Evolutionary conservation across 2,888 invertebrate genomes (phyloP), one percentile per base, ranked within the genome.

Genomic region (Taphrorychus bicolor): DNA sequence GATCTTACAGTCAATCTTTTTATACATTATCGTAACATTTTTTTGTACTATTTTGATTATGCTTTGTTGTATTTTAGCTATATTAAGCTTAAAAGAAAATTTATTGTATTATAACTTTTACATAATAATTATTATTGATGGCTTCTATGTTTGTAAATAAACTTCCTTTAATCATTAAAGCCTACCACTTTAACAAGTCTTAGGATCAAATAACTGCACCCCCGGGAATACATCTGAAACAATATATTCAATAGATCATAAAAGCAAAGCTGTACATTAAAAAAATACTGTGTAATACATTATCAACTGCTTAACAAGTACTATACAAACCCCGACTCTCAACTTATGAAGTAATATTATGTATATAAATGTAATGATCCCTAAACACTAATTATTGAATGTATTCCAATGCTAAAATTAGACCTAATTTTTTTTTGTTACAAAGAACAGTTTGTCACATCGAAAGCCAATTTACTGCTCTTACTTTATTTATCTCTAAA

Each of bases 251-350:
- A 60, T 60, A 52, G 32, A 79, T 77, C 78, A 79, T 76, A 80
- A 82, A 45, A 82, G 82, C 82, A 80, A 81, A 81, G 81, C 81
- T 82, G 80, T 81, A 82, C 81, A 81, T 80, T 81, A 80, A 81
- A 82, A 82, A 82, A 82, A 82, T 82, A 82, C 81, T 81, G 78
- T 81, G 78, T 78, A 77, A 79, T 78, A 78, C 76, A 78, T 77
- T 78, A 78, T 79, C 77, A 77, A 78, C 79, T 76, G 74, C 24
- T 77, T 68, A 68, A 72, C 53, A 53, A 49, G n/a, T 71, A 76
- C 76, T 77, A 72, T 79, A 77, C 76, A 79, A 76, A 73, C 69
- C 72, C 72, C 72, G 45, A n/a, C 17, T 64, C 24, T 59, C 53
- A 59, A 45, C 62, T 66, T 63, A 75, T 70, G 71, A 73, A 45